phyloP scores from a whole-genome alignment of 2,113 vertebrate genomes.

The Amazona vittata region DNA sequence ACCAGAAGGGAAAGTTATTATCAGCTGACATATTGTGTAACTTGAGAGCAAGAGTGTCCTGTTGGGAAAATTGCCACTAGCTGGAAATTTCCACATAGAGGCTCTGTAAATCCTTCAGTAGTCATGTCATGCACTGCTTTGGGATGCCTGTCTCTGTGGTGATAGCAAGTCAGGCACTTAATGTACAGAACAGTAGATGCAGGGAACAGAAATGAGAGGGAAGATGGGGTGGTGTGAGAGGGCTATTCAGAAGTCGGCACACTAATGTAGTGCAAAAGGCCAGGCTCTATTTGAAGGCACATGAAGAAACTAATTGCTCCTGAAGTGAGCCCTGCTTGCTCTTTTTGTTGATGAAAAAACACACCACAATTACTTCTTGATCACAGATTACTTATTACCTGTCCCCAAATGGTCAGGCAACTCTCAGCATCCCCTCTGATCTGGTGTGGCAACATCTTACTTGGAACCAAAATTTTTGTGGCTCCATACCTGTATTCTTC shows the following conservation, averaged over 20 bases:
- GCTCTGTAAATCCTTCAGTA: conserved; percentile 19
- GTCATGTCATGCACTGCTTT: neutral
- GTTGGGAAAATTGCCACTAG: conserved; percentile 40
- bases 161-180: neutral
- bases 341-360: neutral
- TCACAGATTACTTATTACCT: neutral
- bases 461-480: neutral
- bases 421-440: neutral
- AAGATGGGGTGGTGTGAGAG: neutral
- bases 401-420: neutral
- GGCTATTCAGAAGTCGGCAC: neutral
- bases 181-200: neutral
- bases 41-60: neutral
- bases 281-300: neutral
- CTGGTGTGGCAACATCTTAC: neutral
- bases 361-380: neutral
- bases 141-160: neutral
- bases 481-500: neutral
- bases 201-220: neutral
- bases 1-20: conserved; percentile 34
- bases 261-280: neutral
- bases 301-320: neutral
- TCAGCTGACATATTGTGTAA: conserved; percentile 52
- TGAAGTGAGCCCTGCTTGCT: neutral
- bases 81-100: conserved; percentile 37